Base-by-base conservation (phyloP, 2,113 vertebrate genomes). In the Nestor notabilis region DNA sequence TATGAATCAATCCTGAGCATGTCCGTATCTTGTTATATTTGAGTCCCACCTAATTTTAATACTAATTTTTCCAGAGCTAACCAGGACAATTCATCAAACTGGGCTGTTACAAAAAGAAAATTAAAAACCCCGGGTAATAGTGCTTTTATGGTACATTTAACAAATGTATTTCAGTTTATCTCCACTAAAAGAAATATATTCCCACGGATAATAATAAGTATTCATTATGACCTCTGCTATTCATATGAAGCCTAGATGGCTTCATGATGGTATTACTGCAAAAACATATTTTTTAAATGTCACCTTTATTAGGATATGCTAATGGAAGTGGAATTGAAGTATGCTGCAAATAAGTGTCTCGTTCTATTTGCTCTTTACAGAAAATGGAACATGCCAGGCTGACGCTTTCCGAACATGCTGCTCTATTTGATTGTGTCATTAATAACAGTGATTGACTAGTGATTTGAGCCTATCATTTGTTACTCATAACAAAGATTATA, bases 61-160 rank as follows among this genome's bases (percentile, higher is more conserved):
- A 92, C 66, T 0, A 61, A 76, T 58, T 83, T 95, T 75, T 92
- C 55, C 60, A 86, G 47, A 78, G 25, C 17, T 94, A 93, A 85
- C 93, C 55, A 65, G 35, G 53, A 92, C 52, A 95, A 89, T 88
- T 94, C 70, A 90, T 93, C 77, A 89, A 96, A 86, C 44, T 58
- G 61, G 66, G 55, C 68, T 86, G 33, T 50, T 89, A 74, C 37
- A 87, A 81, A 47, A 17, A n/a, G 80, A 94, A 95, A 95, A 81
- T 58, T 76, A 88, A 94, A 92, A 87, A 33, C 31, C 68, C 50
- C 82, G 29, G 55, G 31, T 83, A 93, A 90, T 43, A 50, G 25
- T 44, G 47, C 10, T 87, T 95, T 92, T 87, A 96, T 76, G 83
- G 55, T 78, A 95, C 83, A 96, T 96, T 95, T 94, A 96, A 90